Evolutionary conservation across 2,113 vertebrate genomes (phyloP), one percentile per base, ranked within the genome.

Genomic region (Phocoena sinus): DNA sequence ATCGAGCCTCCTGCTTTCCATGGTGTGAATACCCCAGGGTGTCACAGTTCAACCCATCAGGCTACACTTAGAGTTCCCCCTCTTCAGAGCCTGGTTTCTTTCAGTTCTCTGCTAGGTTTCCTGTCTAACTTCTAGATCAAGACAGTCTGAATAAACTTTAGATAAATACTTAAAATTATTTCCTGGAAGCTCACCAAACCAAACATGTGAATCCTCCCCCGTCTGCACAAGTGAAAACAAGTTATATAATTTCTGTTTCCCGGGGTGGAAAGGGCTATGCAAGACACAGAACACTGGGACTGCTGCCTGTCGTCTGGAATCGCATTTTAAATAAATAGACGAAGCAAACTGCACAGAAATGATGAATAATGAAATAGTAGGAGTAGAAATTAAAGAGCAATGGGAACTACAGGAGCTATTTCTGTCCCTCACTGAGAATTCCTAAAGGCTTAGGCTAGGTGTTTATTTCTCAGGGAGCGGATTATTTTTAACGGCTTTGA

Each of bases 161-260:
- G 94, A 97, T 96, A 95, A 98, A 97, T 94, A 97, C 74, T 95
- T 81, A 77, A 97, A 98, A 97, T 97, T 95, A 93, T 97, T 95
- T 98, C 97, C 96, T 94, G 97, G 96, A 95, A 94, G 84, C 95
- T 85, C 92, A 96, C 95, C 97, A 98, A 93, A 95, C 80, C 0
- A 73, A 97, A 84, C 97, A 96, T 95, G 96, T 98, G 98, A 98
- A 94, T 95, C 94, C 89, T 97, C 93, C 67, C 56, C 79, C 25
- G 89, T 71, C 95, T 95, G 93, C 96, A 91, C 92, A 95, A 91
- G 82, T 91, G 97, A 98, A 98, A 98, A 98, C 98, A 98, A 95
- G 97, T 98, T 98, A 97, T 91, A 96, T 98, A 98, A 98, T 94
- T 97, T 79, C 90, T 93, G 88, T 86, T 98, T 97, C 95, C 96